These are phyloP conservation scores for Leptoteleia sp. DNA, from an alignment of 1,140 invertebrate genomes.

Conservation along the genomic window DNA sequence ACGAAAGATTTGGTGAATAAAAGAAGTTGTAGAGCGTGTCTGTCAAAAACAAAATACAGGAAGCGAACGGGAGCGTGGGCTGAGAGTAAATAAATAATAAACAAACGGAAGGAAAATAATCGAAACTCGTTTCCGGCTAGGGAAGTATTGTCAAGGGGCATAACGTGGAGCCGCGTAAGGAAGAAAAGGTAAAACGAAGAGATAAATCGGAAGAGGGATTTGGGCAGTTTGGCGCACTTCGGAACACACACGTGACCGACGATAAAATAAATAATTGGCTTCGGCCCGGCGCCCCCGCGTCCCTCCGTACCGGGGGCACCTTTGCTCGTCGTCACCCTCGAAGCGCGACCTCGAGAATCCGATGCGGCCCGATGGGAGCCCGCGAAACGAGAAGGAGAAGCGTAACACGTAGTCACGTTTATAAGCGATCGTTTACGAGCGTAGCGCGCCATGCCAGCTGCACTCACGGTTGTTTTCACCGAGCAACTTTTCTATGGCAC, in stretches of 20 bases:
- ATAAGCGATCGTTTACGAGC: constrained; percentile 17
- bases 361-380: too few species aligned
- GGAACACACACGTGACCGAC: constrained; percentile 31
- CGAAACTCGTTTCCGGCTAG: too few species aligned
- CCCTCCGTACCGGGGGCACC: background rate
- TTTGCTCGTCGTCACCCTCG: constrained; percentile 3
- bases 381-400: constrained; percentile 2
- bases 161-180: too few species aligned
- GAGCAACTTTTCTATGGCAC: constrained; percentile 7
- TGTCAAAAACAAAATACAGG: too few species aligned
- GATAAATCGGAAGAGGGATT: too few species aligned
- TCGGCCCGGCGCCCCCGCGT: background rate
- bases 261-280: constrained; percentile 23
- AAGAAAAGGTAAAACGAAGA: too few species aligned
- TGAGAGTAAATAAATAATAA: background rate
- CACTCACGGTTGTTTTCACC: constrained; percentile 31
- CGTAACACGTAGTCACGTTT: constrained; percentile 18
- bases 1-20: too few species aligned
- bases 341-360: too few species aligned
- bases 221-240: background rate
- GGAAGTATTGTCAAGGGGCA: too few species aligned
- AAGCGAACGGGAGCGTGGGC: too few species aligned
- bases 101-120: background rate
- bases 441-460: constrained; percentile 69
- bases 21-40: too few species aligned